These are phyloP conservation scores for Sinodicranocentrus sp. DNA, from an alignment of 2,888 invertebrate species.

Conservation along the genomic window DNA sequence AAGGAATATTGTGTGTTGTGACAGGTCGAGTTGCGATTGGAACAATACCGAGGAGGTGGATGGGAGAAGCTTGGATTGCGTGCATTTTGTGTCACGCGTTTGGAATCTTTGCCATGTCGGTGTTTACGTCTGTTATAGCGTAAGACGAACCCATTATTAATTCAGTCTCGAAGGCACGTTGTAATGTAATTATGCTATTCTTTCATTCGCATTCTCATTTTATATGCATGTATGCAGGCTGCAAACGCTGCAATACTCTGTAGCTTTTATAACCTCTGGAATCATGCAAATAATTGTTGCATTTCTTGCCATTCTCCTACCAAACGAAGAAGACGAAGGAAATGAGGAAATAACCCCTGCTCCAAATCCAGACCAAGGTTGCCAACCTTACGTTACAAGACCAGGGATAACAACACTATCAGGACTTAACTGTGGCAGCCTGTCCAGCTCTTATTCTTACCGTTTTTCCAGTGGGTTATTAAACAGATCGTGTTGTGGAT, in stretches of 20 bases:
- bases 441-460: not conserved
- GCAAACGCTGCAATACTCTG: conserved; percentile 46
- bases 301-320: conserved; percentile 66
- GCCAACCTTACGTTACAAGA: not conserved
- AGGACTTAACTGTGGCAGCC: not conserved
- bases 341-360: not conserved
- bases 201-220: not conserved
- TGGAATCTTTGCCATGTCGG: conserved; percentile 38
- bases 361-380: not conserved
- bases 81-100: conserved; percentile 52
- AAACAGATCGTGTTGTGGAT: not conserved
- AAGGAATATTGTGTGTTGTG: conserved; percentile 45
- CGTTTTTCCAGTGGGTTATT: not conserved
- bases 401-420: not conserved
- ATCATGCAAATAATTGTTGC: conserved; percentile 68
- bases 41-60: conserved; percentile 53
- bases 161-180: too few relatives aligned
- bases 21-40: conserved; percentile 39
- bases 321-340: conserved; percentile 66
- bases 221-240: conserved; percentile 30
- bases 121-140: conserved; percentile 46
- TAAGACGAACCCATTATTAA: conserved; percentile 19
- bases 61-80: conserved; percentile 43
- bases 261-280: conserved; percentile 63
- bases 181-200: not conserved